Evolutionary conservation across 1,140 invertebrate species (phyloP), one percentile per base, ranked within the genome.

Genomic region (Chelonus insularis): DNA sequence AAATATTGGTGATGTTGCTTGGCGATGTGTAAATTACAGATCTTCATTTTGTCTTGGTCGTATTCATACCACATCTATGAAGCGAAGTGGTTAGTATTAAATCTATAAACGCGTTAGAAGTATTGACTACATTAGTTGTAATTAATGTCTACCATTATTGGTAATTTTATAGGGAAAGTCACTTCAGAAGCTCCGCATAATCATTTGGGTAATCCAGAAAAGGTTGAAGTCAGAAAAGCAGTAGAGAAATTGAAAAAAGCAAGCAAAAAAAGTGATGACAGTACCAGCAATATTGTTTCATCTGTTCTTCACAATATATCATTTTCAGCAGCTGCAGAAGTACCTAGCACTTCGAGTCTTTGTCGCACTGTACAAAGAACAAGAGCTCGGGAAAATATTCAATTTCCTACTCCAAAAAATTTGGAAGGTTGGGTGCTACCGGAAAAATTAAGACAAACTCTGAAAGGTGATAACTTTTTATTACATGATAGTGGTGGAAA

Each of bases 391-490:
- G 29, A 4, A 6, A 57, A 25, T 29, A 39, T 20, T 8, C 55
- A 57, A 57, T 32, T 57, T 14, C 5, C 8, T 1, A 57, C 39
- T 14, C 55, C 55, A 29, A 1, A 9, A 11, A 12, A 39, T 12
- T 20, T 8, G 3, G 21, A 36, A 1, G 55, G 45, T 18, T 29
- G 45, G 14, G 21, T n/a, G 9, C 0, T 45, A 23, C 18, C 55
- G 1, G 41, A 47, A 16, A 14, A 8, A 29, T 47, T 12, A 4
- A 57, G 4, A 9, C 45, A 45, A 9, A 45, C 20, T 7, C n/a
- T 29, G 25, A 47, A 14, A 14, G 55, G 23, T 14, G 55, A 57
- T 14, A 4, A 45, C 12, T 57, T 57, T 18, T 20, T 57, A 3
- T 25, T 45, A 1, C 14, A 45, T 11, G 55, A 57, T 32, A 29